These are phyloP conservation scores for Cyphomyrus discorhynchus DNA, from an alignment of 2,113 vertebrate genomes.

Conservation along the genomic window DNA sequence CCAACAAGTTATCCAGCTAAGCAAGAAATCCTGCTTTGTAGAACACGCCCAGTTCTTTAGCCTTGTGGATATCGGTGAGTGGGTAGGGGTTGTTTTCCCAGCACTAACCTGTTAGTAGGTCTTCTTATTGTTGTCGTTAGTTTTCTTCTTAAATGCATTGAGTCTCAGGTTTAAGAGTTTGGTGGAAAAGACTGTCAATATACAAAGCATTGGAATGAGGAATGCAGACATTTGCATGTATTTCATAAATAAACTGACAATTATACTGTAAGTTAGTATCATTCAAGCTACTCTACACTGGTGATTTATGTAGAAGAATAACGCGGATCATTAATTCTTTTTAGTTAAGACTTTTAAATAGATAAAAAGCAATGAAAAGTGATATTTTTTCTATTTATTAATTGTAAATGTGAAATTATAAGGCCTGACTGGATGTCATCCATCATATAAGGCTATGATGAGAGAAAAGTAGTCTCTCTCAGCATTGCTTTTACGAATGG, in stretches of 20 bases:
- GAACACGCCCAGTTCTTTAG: not conserved
- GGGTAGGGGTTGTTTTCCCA: not conserved
- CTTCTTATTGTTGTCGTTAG: not conserved
- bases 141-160: not conserved
- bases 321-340: not conserved
- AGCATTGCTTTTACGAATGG: not conserved
- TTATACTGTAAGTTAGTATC: not conserved
- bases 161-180: not conserved
- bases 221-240: not conserved
- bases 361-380: not conserved
- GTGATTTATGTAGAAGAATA: not conserved
- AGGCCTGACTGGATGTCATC: not conserved
- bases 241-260: not conserved
- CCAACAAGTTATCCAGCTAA: not conserved
- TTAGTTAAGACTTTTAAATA: not conserved
- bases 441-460: not conserved
- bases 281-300: not conserved
- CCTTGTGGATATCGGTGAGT: not conserved
- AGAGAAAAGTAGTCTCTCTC: not conserved
- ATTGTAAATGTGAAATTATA: no score
- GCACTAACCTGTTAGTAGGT: not conserved
- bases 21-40: not conserved
- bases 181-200: not conserved
- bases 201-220: not conserved
- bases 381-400: not conserved